Percentiles rank a stretch among this genome's conserved stretches.
These are phyloP conservation scores for Apodemus speciosus DNA, from an alignment of 2,113 vertebrate species.

Conservation along the genomic window DNA sequence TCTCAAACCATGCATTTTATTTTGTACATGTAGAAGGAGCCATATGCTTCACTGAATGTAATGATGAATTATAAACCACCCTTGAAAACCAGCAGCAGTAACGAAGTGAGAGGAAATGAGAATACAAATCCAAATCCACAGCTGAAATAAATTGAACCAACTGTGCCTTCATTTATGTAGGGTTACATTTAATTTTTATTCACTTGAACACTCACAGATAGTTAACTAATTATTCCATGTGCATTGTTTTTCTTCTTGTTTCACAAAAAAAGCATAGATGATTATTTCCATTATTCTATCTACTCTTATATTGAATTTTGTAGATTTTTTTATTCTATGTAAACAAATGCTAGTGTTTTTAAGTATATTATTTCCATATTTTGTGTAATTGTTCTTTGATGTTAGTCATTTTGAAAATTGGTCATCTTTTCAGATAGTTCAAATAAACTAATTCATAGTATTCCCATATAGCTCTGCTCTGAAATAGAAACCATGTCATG, in stretches of 20 bases:
- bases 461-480: not conserved
- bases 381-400: not conserved
- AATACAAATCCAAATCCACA: constrained; percentile 28
- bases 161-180: not conserved
- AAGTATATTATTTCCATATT: not conserved
- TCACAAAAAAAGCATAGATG: not conserved
- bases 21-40: constrained; percentile 47
- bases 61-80: constrained; percentile 63
- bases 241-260: not conserved
- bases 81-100: constrained; percentile 28
- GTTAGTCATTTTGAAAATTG: not conserved
- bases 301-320: not conserved
- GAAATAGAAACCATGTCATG: not conserved
- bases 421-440: not conserved
- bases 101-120: not conserved
- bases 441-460: not conserved
- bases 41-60: constrained; percentile 66
- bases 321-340: not conserved
- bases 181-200: constrained; percentile 18
- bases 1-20: constrained; percentile 57
- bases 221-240: not conserved
- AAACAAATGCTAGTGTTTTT: not conserved
- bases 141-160: constrained; percentile 1
- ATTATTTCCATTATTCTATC: not conserved
- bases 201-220: not conserved